Evolutionary conservation across 2,888 invertebrate species (phyloP).

Genomic region (Trachelus tabidus): DNA sequence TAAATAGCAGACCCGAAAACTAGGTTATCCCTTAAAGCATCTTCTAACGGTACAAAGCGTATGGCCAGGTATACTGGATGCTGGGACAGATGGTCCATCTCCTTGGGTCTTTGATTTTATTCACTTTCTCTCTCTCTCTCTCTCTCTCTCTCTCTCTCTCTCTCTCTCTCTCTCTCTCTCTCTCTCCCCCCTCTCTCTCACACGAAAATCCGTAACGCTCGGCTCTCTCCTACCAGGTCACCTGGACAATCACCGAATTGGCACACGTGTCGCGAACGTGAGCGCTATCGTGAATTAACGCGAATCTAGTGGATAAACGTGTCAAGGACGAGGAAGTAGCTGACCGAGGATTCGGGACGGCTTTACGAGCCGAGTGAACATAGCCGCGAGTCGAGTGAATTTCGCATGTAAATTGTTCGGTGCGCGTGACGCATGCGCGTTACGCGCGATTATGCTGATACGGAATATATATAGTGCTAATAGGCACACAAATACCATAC

Average conservation of each 20-base stretch:
- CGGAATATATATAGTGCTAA: background rate
- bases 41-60: constrained; percentile 35
- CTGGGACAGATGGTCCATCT: constrained; percentile 26
- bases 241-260: constrained; percentile 3
- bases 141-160: background rate
- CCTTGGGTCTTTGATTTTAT: constrained; percentile 6
- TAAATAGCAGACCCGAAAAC: constrained; percentile 31
- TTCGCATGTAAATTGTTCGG: background rate
- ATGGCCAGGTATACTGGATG: constrained; percentile 29
- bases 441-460: background rate
- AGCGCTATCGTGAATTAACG: background rate
- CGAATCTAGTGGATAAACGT: constrained; percentile 38
- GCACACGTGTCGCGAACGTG: background rate
- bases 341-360: no score
- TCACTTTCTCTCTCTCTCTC: background rate
- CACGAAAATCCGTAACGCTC: background rate
- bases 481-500: background rate
- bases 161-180: background rate
- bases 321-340: constrained; percentile 54
- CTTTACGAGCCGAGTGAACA: constrained; percentile 31
- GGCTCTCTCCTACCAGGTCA: no score
- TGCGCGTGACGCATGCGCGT: background rate
- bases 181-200: no score
- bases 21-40: constrained; percentile 34
- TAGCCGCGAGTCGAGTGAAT: constrained; percentile 26